phyloP scores from a whole-genome alignment of 2,797 vertebrate species.

The Muraenolepis orangiensis region DNA sequence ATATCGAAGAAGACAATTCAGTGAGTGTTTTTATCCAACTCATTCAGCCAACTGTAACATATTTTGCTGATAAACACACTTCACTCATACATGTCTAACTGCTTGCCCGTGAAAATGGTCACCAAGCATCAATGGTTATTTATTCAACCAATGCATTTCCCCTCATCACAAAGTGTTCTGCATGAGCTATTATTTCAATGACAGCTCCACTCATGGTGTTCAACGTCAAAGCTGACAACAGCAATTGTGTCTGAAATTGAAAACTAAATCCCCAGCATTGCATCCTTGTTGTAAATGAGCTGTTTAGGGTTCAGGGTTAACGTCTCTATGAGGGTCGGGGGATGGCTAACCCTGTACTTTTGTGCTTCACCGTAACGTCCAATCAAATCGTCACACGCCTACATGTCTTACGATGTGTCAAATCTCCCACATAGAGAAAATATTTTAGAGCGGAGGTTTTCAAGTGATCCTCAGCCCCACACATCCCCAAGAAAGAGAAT shows the following conservation, averaged over 20 bases:
- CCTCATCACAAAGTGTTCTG: background rate
- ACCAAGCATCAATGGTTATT: background rate
- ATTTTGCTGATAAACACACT: background rate
- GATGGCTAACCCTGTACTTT: background rate
- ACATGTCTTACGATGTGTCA: too few relatives aligned
- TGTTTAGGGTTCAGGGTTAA: background rate
- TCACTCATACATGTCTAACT: background rate
- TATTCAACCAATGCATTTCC: background rate
- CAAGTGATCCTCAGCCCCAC: too few relatives aligned
- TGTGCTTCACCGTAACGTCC: background rate
- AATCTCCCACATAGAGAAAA: too few relatives aligned
- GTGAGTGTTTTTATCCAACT: background rate
- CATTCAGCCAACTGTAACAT: background rate
- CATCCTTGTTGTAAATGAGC: background rate
- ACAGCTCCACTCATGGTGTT: background rate
- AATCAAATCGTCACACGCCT: background rate
- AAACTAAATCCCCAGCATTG: background rate
- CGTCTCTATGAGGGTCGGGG: background rate
- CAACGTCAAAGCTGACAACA: background rate
- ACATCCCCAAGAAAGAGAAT: too few relatives aligned
- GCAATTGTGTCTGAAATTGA: background rate
- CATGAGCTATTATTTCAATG: background rate
- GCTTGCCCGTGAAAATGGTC: background rate
- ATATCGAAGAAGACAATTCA: background rate
- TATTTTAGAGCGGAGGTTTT: too few relatives aligned